Evolutionary conservation across 2,797 vertebrate genomes (phyloP), one percentile per base, ranked within the genome.

Genomic region (Margarornis squamiger): DNA sequence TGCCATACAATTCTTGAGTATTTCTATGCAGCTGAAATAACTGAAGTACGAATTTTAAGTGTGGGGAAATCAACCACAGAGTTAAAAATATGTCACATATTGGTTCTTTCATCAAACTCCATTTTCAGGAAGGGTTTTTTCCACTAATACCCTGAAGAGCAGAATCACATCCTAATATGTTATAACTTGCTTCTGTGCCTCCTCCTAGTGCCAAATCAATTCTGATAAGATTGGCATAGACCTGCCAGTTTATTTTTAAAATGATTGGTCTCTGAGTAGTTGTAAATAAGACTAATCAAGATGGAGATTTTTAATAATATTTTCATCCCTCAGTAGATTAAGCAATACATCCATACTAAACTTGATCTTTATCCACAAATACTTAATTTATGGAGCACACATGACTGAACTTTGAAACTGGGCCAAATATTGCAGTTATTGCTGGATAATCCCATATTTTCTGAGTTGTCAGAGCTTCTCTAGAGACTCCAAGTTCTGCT

Each of bases 271-370:
- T 95, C 83, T 78, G 38, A 70, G 65, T 75, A 92, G 86, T 77
- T 80, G 61, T 94, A 95, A 93, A 96, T 82, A 95, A 95, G 54
- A 72, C 49, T 92, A 92, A 94, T 92, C 77, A 92, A 93, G 83
- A 87, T 88, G 58, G 51, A 72, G 34, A 75, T 70, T 73, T 89
- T 38, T 55, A 87, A 75, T 66, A 30, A 61, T 75, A 41, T 75
- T 91, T 92, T 87, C 51, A 75, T 91, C 55, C 29, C 92, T 45
- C 57, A 86, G 11, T 15, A 68, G 41, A 74, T 82, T 59, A 71
- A 70, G 62, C 17, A 36, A 16, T 87, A 92, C 49, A 12, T 95
- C 61, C n/a, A 10, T 73, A 29, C 19, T 86, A 13, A 81, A 77
- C 17, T 86, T 91, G 84, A 76, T 76, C 18, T 11, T 81, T 85